Base-by-base conservation (phyloP, 2,888 invertebrate species). In the Eueremaeus valkanovi region DNA sequence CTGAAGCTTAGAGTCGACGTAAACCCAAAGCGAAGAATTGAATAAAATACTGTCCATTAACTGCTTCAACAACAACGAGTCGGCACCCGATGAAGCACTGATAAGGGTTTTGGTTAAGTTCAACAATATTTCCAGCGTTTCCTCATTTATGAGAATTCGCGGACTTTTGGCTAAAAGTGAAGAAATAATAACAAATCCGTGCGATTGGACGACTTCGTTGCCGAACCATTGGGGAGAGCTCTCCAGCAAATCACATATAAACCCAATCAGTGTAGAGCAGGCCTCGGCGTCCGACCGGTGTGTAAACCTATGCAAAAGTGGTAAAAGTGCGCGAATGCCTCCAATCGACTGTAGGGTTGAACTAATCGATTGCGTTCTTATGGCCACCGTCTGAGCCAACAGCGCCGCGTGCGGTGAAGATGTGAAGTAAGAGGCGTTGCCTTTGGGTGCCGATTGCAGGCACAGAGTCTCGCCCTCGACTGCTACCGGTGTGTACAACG, bases 401-500 rank as follows among this genome's bases (percentile, higher is more conserved):
- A 77, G 49, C 16, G 77, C 77, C 21, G 98, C 98, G 86, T 99
- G 99, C 74, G 99, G 98, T 79, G 96, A 95, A 87, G 99, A 99
- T 82, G 98, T 95, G 88, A 99, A 99, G 87, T 93, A 96, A 79
- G 95, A 93, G 81, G 92, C 88, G 85, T 96, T 97, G 83, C 95
- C 95, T 86, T 97, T 98, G 75, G 98, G 97, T 80, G 97, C 95
- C 72, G 96, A 96, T 86, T 98, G 97, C 80, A 99, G 88, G 86
- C 98, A 98, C 79, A 99, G 88, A 8, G 75, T 75, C 86, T 99
- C 98, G 79, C 96, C 94, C 86, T 99, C 98, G 79, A 99, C 99
- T 78, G 99, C 98, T 82, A 98, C 97, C 78, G 99, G 99, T 86
- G 98, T 99, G 88, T 99, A 99, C 93, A 98, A 96, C 87, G 99